Evolutionary conservation across 2,888 invertebrate species (phyloP), one percentile per base, ranked within the genome.

Genomic region (Heliconius cydno): DNA sequence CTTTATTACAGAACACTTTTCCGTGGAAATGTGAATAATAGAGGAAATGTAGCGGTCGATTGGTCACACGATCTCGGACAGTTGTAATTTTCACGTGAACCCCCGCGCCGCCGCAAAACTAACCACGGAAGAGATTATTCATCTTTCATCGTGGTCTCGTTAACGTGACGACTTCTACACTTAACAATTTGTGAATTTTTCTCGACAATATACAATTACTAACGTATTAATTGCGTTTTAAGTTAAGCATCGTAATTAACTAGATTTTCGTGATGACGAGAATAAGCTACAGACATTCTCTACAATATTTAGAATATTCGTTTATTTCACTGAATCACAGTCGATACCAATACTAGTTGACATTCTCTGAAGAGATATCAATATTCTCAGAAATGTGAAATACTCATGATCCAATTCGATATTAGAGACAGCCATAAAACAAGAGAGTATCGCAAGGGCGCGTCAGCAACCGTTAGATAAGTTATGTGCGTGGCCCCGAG

Each of bases 391-490:
- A 75, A 75, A 65, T 75, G 38, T 52, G 52, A 66, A 67, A 66
- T 57, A 81, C 52, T 81, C 72, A 15, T 76, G 72, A 46, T 80
- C 67, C 67, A 66, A 68, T 46, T 73, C 46, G 34, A 76, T 76
- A 67, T 67, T 73, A 79, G 67, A 79, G 79, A 71, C 75, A 25
- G 81, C 80, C 60, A 82, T 80, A 82, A 82, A 83, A 80, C 82
- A 79, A 82, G 81, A 80, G 80, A 83, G 74, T 65, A 78, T 80
- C 41, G 78, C 76, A 77, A 84, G 85, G 86, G 86, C 82, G 85
- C 83, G 84, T 82, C 84, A 77, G 74, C 81, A 73, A 86, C 87
- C 86, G 86, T 87, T 87, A 87, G 83, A 80, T 83, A 84, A 81
- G 80, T 84, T 80, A 78, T 82, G 84, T 82, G 83, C 83, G 84